These are phyloP conservation scores for Dastarcus helophoroides DNA, from an alignment of 2,888 invertebrate genomes.

Conservation along the genomic window DNA sequence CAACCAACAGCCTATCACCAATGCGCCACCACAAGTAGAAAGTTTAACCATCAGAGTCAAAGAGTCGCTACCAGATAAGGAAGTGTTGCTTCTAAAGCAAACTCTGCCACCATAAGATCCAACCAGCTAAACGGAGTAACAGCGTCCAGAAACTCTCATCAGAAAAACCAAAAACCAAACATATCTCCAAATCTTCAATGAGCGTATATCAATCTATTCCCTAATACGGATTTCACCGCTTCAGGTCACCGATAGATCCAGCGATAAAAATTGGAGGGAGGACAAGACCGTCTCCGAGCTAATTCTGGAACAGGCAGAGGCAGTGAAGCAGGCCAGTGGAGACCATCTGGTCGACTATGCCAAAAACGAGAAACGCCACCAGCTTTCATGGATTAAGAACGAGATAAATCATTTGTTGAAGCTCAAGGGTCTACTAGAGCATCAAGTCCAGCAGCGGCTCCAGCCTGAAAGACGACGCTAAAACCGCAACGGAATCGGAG, in stretches of 20 bases:
- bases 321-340: slow-evolving; percentile 18
- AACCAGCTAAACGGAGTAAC: no score
- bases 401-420: slow-evolving; percentile 45
- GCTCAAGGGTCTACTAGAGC: slow-evolving; percentile 37
- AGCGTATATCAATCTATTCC: not conserved
- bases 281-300: slow-evolving; percentile 40
- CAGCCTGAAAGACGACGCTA: no score
- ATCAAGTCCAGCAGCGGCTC: no score
- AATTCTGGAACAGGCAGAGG: slow-evolving; percentile 27
- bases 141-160: slow-evolving; percentile 1
- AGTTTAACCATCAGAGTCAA: no score
- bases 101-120: no score
- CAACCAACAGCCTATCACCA: no score
- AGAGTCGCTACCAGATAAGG: no score
- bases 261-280: slow-evolving; percentile 36
- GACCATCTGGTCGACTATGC: slow-evolving; percentile 32
- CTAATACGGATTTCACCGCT: no score
- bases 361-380: slow-evolving; percentile 42
- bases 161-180: slow-evolving; percentile 1
- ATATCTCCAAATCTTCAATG: slow-evolving; percentile 5
- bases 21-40: no score
- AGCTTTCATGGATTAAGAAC: slow-evolving; percentile 45
- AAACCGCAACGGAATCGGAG: slow-evolving; percentile 12
- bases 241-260: slow-evolving; percentile 12
- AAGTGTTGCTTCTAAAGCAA: no score